phyloP scores from a whole-genome alignment of 2,797 vertebrate genomes.

The Semaprochilodus insignis region DNA sequence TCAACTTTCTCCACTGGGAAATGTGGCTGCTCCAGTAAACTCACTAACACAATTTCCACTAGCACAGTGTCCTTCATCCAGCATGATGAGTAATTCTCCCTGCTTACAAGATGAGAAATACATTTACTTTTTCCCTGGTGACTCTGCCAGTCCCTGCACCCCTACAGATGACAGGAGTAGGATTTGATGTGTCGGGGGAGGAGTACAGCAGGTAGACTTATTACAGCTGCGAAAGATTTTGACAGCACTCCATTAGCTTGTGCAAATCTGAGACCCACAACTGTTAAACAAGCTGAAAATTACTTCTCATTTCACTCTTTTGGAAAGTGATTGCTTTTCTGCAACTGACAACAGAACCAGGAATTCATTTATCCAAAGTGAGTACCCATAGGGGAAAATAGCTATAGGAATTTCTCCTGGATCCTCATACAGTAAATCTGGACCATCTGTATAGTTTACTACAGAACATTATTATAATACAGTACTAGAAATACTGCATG shows the following conservation, averaged over 20 bases:
- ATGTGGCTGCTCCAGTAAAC: slow-evolving; percentile 45
- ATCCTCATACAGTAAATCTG: background rate
- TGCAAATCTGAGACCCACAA: background rate
- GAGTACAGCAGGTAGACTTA: slow-evolving; percentile 8
- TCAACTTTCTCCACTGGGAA: slow-evolving; percentile 38
- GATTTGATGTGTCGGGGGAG: background rate
- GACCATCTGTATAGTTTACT: too few species aligned
- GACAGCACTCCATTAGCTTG: slow-evolving; percentile 16
- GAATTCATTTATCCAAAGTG: background rate
- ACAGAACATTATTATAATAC: too few species aligned
- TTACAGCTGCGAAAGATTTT: slow-evolving; percentile 18
- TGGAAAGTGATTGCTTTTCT: background rate
- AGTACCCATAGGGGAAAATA: background rate
- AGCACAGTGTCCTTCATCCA: background rate
- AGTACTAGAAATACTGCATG: too few species aligned
- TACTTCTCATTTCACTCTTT: background rate
- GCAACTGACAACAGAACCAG: background rate
- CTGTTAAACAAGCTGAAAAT: slow-evolving; percentile 1
- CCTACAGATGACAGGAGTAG: slow-evolving; percentile 20
- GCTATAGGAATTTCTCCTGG: background rate
- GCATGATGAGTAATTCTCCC: slow-evolving; percentile 47
- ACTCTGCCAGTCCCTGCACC: slow-evolving; percentile 7
- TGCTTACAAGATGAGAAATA: slow-evolving; percentile 44
- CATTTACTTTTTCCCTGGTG: slow-evolving; percentile 38
- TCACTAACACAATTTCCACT: slow-evolving; percentile 35